Evolutionary conservation across 1,140 invertebrate genomes (phyloP).

Genomic region (Popillia japonica): DNA sequence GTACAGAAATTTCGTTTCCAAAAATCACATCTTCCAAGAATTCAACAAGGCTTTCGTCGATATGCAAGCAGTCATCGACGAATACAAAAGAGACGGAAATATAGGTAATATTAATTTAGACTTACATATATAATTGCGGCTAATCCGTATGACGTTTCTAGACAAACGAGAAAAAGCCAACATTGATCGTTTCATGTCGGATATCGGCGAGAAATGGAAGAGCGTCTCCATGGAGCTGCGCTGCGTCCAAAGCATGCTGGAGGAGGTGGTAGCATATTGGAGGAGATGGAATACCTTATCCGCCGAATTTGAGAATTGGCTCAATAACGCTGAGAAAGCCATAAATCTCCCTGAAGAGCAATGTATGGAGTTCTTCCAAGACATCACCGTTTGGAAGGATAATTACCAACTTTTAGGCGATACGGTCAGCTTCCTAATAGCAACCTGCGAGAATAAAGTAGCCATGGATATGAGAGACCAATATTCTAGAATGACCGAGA

Average conservation of each 20-base stretch:
- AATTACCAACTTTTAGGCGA: conserved; percentile 84
- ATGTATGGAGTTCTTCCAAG: conserved; percentile 88
- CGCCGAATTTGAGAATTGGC: conserved; percentile 81
- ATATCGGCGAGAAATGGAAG: conserved; percentile 89
- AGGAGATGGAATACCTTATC: conserved; percentile 78
- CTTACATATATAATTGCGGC: neutral
- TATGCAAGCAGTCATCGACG: conserved; percentile 90
- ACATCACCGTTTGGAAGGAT: conserved; percentile 89
- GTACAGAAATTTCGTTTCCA: conserved; percentile 90
- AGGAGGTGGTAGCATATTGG: conserved; percentile 91
- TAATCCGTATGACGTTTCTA: conserved; percentile 49
- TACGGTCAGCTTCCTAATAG: conserved; percentile 86
- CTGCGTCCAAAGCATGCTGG: conserved; percentile 87
- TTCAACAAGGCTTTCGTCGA: conserved; percentile 92
- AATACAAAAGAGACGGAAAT: conserved; percentile 87
- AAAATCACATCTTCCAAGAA: conserved; percentile 92
- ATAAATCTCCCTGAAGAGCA: conserved; percentile 81
- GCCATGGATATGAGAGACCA: conserved; percentile 79
- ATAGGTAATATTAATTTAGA: conserved; percentile 66
- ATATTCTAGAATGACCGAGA: conserved; percentile 73
- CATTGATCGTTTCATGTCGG: conserved; percentile 85
- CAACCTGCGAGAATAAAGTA: conserved; percentile 84
- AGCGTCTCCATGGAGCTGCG: conserved; percentile 88
- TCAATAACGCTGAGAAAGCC: conserved; percentile 80
- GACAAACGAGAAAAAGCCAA: conserved; percentile 77